phyloP scores from a whole-genome alignment of 1,140 invertebrate species.

The Drosophila nigrodunni region DNA sequence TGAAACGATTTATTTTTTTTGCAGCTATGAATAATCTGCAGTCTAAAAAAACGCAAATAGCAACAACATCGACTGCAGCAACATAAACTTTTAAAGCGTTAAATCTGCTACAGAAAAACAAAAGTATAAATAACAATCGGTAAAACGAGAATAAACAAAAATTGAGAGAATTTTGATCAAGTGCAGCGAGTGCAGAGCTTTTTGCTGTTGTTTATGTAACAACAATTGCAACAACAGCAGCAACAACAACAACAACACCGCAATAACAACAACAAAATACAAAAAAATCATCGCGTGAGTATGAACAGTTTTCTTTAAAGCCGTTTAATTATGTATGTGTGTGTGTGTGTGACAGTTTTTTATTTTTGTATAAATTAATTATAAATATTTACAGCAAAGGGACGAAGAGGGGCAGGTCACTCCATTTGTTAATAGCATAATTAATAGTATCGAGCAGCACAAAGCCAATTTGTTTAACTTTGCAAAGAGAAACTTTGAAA shows the following conservation, averaged over 20 bases:
- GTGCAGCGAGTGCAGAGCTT: constrained; percentile 21
- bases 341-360: constrained; percentile 19
- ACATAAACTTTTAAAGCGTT: too few species aligned
- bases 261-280: constrained; percentile 29
- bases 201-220: constrained; percentile 24
- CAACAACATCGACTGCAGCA: too few species aligned
- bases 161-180: constrained; percentile 27
- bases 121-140: too few species aligned
- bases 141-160: constrained; percentile 3
- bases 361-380: constrained; percentile 35
- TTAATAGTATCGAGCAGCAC: neutral
- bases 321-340: constrained; percentile 5
- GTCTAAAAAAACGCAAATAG: too few species aligned
- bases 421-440: neutral
- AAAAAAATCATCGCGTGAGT: constrained; percentile 47
- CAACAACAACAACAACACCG: constrained; percentile 10
- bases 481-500: neutral
- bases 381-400: constrained; percentile 30
- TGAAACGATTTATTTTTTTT: too few species aligned
- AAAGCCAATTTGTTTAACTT: neutral
- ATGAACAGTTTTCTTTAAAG: constrained; percentile 13
- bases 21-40: too few species aligned
- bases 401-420: too few species aligned
- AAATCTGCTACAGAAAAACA: neutral
- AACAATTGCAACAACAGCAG: constrained; percentile 26